These are phyloP conservation scores for Semnornis frantzii DNA, from an alignment of 2,113 vertebrate species.

Conservation along the genomic window DNA sequence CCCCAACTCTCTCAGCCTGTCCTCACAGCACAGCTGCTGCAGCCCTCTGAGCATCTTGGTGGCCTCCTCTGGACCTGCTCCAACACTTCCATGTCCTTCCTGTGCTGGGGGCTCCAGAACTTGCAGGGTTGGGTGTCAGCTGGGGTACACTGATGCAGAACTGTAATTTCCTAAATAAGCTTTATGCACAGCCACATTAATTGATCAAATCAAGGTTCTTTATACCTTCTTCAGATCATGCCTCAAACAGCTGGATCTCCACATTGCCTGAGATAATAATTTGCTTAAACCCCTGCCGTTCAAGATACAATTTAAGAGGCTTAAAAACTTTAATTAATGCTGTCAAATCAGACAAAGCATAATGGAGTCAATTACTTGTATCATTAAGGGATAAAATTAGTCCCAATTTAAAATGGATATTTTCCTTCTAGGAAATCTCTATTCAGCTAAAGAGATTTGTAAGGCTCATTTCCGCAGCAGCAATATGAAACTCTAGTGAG, in stretches of 20 bases:
- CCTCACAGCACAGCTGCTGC: too few relatives aligned
- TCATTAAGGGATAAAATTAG: constrained; percentile 11
- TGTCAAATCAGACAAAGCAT: neutral
- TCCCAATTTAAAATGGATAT: constrained; percentile 2
- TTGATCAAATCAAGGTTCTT: neutral
- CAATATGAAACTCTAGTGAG: neutral
- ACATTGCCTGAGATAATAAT: neutral
- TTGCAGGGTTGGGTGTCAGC: neutral
- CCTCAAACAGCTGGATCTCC: constrained; percentile 7
- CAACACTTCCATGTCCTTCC: too few relatives aligned
- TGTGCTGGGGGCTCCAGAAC: neutral
- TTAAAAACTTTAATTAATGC: constrained; percentile 31
- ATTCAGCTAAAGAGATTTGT: neutral
- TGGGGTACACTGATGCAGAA: neutral
- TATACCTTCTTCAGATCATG: neutral
- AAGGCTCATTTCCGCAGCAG: neutral
- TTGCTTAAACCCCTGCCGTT: constrained; percentile 12
- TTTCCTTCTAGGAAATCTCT: neutral
- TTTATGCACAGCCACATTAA: neutral
- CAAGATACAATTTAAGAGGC: neutral
- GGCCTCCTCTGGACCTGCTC: too few relatives aligned
- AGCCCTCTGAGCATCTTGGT: too few relatives aligned
- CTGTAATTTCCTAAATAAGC: neutral
- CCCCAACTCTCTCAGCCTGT: too few relatives aligned
- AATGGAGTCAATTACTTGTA: neutral